Conservation (phyloP, 2,113 vertebrate species). For the Seriola quinqueradiata region DNA sequence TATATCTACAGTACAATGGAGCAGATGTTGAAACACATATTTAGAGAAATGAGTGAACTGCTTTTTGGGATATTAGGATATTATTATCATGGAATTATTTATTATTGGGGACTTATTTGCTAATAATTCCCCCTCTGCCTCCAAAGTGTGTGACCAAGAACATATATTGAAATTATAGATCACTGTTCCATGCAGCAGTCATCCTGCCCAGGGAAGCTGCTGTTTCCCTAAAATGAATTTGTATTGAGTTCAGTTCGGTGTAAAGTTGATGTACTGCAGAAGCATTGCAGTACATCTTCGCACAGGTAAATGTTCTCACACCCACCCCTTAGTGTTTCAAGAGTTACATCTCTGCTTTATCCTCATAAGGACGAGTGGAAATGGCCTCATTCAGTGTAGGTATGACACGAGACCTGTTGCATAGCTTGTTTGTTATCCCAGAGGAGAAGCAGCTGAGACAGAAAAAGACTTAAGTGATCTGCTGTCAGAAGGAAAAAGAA, state of each 20-base stretch:
- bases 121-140: not conserved
- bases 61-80: slow-evolving; percentile 11
- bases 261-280: slow-evolving; percentile 5
- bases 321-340: not conserved
- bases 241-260: slow-evolving; percentile 5
- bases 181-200: slow-evolving; percentile 6
- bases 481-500: slow-evolving; percentile 28
- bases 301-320: slow-evolving; percentile 16
- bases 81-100: slow-evolving; percentile 2
- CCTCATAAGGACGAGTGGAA: not conserved
- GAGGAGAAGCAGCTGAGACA: slow-evolving; percentile 29
- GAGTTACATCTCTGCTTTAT: slow-evolving; percentile 2
- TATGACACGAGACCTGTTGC: slow-evolving; percentile 48
- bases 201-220: slow-evolving; percentile 6
- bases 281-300: slow-evolving; percentile 1
- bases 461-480: slow-evolving; percentile 46
- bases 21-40: slow-evolving; percentile 12
- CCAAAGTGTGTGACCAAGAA: not conserved
- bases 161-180: slow-evolving; percentile 21
- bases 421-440: slow-evolving; percentile 16
- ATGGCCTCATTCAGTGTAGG: slow-evolving; percentile 10
- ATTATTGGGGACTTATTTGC: slow-evolving; percentile 5
- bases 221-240: slow-evolving; percentile 49
- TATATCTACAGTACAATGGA: slow-evolving; percentile 30
- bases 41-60: not conserved